phyloP scores from a whole-genome alignment of 2,113 vertebrate species.

The Gymnarchus niloticus region DNA sequence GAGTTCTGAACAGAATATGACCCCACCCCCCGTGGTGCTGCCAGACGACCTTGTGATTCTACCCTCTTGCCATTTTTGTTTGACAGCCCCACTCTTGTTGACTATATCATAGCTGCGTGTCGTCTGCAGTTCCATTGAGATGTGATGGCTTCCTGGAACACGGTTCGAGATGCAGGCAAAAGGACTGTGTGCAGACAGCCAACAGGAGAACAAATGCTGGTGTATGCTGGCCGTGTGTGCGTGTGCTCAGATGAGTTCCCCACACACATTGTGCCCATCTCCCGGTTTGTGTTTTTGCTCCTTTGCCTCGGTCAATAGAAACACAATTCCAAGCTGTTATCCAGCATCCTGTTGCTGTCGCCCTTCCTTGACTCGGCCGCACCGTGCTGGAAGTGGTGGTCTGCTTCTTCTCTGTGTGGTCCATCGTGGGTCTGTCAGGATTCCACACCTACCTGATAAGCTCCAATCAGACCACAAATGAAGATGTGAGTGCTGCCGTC shows the following conservation, averaged over 20 bases:
- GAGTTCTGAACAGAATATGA: not conserved
- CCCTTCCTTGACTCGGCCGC: conserved; percentile 71
- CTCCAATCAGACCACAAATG: conserved; percentile 99
- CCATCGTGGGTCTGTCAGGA: conserved; percentile 93
- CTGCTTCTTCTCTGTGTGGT: conserved; percentile 98
- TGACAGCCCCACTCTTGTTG: not conserved
- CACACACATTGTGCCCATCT: not conserved
- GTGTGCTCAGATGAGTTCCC: not conserved
- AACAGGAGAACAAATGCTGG: no score
- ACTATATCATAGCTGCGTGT: not conserved
- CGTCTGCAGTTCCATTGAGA: no score
- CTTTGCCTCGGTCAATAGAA: no score
- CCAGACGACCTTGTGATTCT: not conserved
- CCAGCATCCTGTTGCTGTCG: not conserved
- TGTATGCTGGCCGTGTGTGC: not conserved
- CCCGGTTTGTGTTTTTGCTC: not conserved
- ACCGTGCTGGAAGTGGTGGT: conserved; percentile 96
- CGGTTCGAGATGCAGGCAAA: not conserved
- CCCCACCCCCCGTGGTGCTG: not conserved
- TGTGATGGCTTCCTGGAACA: not conserved
- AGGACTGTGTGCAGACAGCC: no score
- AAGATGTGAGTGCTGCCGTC: conserved; percentile 80
- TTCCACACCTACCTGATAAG: conserved; percentile 98
- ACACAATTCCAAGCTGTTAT: no score
- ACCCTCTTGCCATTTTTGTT: not conserved